Evolutionary conservation across 2,888 invertebrate species (phyloP).

Genomic region (Zhengitettix transpicula): DNA sequence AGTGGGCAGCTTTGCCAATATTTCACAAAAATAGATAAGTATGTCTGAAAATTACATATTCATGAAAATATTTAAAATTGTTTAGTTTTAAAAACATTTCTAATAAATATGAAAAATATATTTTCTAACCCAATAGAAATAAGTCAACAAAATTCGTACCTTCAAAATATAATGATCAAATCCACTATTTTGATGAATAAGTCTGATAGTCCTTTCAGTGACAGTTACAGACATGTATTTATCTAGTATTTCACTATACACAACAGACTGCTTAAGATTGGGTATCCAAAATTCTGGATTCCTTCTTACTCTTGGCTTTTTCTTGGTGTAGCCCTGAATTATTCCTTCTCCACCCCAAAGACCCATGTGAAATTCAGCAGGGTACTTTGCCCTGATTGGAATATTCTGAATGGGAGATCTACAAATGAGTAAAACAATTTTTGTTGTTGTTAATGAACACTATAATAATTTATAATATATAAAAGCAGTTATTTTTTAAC

Average conservation of each 20-base stretch:
- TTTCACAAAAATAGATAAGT: neutral
- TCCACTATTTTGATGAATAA: conserved; percentile 81
- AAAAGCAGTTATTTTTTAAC: no score
- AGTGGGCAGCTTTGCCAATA: neutral
- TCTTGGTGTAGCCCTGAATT: conserved; percentile 69
- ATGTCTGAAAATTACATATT: neutral
- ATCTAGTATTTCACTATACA: conserved; percentile 82
- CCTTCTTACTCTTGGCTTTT: conserved; percentile 38
- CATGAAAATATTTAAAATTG: neutral
- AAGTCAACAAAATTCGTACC: conserved; percentile 27
- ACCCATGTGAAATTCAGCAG: conserved; percentile 64
- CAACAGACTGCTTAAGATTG: conserved; percentile 52
- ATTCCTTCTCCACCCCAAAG: conserved; percentile 96
- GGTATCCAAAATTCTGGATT: conserved; percentile 85
- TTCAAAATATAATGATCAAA: conserved; percentile 88
- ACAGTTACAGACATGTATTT: conserved; percentile 66
- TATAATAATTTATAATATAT: no score
- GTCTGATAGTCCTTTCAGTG: conserved; percentile 63
- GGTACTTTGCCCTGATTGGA: conserved; percentile 57
- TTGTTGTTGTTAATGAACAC: no score
- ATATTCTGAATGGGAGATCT: conserved; percentile 55
- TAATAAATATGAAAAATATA: neutral
- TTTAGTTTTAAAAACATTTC: neutral
- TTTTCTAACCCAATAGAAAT: no score
- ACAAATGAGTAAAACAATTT: neutral